Conservation (phyloP, 92 coral and sea anemone species). For the Muricea muricata region DNA sequence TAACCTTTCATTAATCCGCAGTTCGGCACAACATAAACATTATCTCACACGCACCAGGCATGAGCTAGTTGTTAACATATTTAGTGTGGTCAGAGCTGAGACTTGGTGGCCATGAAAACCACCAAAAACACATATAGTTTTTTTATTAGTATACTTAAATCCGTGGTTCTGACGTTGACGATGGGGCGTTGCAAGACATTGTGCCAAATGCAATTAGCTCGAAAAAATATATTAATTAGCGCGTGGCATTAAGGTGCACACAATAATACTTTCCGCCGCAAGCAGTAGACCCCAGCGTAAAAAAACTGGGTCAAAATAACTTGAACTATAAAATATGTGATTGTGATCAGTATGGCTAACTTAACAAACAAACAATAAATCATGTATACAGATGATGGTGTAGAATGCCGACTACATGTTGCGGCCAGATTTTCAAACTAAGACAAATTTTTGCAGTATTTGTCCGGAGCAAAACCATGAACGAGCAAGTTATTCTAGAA, state of each 20-base stretch:
- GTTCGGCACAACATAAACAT: background rate
- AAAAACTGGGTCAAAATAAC: too few species aligned
- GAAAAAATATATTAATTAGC: too few species aligned
- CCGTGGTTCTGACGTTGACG: too few species aligned
- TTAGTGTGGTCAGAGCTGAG: background rate
- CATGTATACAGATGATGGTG: background rate
- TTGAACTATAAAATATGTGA: too few species aligned
- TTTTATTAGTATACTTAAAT: background rate
- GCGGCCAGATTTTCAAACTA: constrained; percentile 9
- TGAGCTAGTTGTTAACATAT: constrained; percentile 2
- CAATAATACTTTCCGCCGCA: too few species aligned
- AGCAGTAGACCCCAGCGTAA: too few species aligned
- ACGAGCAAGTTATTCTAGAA: too few species aligned
- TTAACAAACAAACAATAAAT: background rate
- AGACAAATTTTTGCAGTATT: background rate
- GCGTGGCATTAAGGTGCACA: too few species aligned
- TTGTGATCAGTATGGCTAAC: background rate
- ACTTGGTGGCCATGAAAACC: background rate
- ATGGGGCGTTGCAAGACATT: too few species aligned
- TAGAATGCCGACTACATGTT: background rate
- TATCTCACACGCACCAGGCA: background rate
- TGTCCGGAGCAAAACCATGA: too few species aligned
- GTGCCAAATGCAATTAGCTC: too few species aligned
- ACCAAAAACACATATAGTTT: too few species aligned
- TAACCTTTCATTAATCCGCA: constrained; percentile 1